Evolutionary conservation across 1,140 invertebrate genomes (phyloP), one percentile per base, ranked within the genome.

Genomic region (Drosophila kikkawai): DNA sequence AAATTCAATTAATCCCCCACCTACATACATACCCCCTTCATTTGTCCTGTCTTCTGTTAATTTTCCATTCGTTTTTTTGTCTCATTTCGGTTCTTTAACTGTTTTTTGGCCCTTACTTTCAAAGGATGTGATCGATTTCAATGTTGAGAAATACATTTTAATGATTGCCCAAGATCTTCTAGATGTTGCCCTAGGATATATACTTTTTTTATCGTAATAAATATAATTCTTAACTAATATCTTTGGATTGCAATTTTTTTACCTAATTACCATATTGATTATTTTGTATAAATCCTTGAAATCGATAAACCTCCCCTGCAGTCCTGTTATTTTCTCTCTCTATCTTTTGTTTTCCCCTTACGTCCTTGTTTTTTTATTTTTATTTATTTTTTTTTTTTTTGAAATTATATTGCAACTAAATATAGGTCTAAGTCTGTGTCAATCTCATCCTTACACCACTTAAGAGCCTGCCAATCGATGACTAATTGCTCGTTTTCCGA

Each of bases 371-470:
- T 70, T 13, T 37, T 29, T n/a, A n/a, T n/a, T n/a, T n/a, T n/a
- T n/a, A n/a, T 37, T 13, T 19, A 19, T 19, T 15, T 45, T 39
- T 75, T 45, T 26, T 51, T 50, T 50, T 58, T 59, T 67, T 29
- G 41, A 48, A 55, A 69, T 68, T 34, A 55, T 29, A 68, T 70
- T 59, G 75, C 75, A 79, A 79, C 58, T 79, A 57, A 71, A 79
- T 71, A 76, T 79, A 79, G 76, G 58, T 29, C 66, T 79, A 79
- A 79, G 76, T 79, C 75, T 79, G 75, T 78, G 64, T 78, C 65
- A 19, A 77, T 77, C 63, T 78, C 56, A 56, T 67, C 42, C 61
- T 66, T 66, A 36, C 29, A 19, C 37, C 26, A 29, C 13, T 32
- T 26, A 37, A 19, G 17, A 22, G 5, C n/a, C 32, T 50, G 22